phyloP scores from a whole-genome alignment of 1,140 invertebrate genomes.

The Temnothorax longispinosus region DNA sequence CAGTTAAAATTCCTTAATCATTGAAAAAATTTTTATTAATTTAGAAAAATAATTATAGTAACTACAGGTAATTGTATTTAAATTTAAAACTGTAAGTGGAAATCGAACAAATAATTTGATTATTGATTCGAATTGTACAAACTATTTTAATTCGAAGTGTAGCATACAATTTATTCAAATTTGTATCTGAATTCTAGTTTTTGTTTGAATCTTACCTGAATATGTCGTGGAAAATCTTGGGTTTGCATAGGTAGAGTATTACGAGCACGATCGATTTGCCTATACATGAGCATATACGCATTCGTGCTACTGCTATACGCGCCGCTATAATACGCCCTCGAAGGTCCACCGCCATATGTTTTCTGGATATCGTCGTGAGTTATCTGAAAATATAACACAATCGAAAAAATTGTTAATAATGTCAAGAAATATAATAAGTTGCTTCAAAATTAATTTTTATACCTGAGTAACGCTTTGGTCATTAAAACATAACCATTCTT shows the following conservation, averaged over 20 bases:
- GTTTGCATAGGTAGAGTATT: slow-evolving; percentile 90
- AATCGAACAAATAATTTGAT: not conserved
- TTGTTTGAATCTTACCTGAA: slow-evolving; percentile 85
- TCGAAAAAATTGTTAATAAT: not conserved
- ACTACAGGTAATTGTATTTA: not conserved
- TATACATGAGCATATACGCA: slow-evolving; percentile 97
- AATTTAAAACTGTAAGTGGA: not conserved
- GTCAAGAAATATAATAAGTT: slow-evolving; percentile 6
- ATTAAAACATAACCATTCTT: slow-evolving; percentile 94
- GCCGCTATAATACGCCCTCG: slow-evolving; percentile 90
- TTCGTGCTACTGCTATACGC: slow-evolving; percentile 94
- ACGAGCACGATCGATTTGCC: slow-evolving; percentile 91
- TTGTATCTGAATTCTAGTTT: not conserved
- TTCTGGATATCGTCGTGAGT: slow-evolving; percentile 94
- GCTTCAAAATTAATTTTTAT: slow-evolving; percentile 48
- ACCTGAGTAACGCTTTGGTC: slow-evolving; percentile 91
- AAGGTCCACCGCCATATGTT: slow-evolving; percentile 92
- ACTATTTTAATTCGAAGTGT: not conserved
- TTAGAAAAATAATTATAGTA: not conserved
- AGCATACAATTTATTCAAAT: not conserved
- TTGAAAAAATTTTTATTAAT: not conserved
- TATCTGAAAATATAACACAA: slow-evolving; percentile 86
- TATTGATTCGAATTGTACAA: not conserved
- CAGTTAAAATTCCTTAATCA: not conserved
- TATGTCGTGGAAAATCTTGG: slow-evolving; percentile 91